A percentile compares a stretch with the other conserved stretches of the same genome.
These are phyloP conservation scores for Pantala flavescens DNA, from an alignment of 1,140 invertebrate genomes.

Conservation along the genomic window DNA sequence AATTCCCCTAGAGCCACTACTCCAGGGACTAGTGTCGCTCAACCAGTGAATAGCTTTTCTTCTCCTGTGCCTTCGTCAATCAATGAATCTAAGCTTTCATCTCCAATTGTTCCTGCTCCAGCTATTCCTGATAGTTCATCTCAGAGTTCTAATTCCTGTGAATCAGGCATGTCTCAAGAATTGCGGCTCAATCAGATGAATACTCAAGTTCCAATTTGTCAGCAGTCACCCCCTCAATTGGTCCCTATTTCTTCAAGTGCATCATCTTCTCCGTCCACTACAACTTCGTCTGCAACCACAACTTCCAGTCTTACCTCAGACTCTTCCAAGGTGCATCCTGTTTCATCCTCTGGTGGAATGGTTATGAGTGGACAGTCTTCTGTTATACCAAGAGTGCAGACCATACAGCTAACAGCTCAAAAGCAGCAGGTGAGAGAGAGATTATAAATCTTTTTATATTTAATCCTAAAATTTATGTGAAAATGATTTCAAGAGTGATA, in stretches of 20 bases:
- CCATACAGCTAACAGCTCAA: slow-evolving; percentile 47
- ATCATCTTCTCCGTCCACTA: neutral
- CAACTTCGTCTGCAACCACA: neutral
- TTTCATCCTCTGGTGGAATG: neutral
- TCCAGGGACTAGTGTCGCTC: neutral
- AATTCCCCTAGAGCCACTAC: neutral
- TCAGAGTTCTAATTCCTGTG: neutral
- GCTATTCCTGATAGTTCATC: neutral
- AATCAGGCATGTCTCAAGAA: neutral
- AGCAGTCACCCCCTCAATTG: neutral
- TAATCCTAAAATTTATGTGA: neutral
- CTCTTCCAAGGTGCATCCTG: neutral
- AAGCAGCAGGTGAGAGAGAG: slow-evolving; percentile 37
- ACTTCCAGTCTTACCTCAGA: neutral
- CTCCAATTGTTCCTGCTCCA: neutral
- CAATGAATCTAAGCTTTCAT: neutral
- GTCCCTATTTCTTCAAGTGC: neutral
- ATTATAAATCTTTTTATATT: neutral
- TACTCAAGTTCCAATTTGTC: neutral
- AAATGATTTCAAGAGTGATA: neutral
- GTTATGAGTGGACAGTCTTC: neutral
- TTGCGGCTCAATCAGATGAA: neutral
- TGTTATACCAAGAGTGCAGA: slow-evolving; percentile 35
- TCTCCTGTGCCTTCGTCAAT: neutral
- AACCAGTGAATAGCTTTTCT: slow-evolving; percentile 2